Base-by-base conservation (phyloP, 1,140 invertebrate species). In the Drosophila repletoides region DNA sequence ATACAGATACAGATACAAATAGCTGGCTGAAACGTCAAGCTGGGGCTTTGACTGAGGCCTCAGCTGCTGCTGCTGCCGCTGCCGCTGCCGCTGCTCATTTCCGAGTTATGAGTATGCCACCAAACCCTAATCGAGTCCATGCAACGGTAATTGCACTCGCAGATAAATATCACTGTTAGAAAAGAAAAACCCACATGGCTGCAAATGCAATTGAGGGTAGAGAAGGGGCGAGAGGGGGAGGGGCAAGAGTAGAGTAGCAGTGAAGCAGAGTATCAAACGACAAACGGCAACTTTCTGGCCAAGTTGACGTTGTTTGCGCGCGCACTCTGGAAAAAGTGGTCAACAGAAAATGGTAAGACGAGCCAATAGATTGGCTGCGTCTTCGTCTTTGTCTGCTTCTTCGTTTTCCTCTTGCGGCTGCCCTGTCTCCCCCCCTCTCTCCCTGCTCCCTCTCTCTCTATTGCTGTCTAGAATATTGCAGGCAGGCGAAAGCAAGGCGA, bases 101-200 rank as follows among this genome's bases (percentile, higher is more conserved):
- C 17, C 74, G 46, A 80, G 75, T 83, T 84, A 81, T 81, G 74
- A 77, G 77, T 72, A 68, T 70, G 70, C 65, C 79, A 76, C 38
- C 79, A 56, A 72, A 79, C 79, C 77, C 77, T 84, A 83, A 83
- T 84, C 77, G 77, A 83, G 77, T 68, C 60, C 77, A 83, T 83
- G 71, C 79, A 83, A 84, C 80, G 79, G 75, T 80, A 84, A 84
- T 86, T 86, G 75, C 74, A 75, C 75, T 80, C 28, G 71, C 63
- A 68, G 75, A 84, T 86, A 86, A 84, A 86, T 84, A 84, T 80
- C 75, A 84, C 71, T 75, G 79, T 84, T 84, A 84, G 79, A 86
- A 84, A n/a, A n/a, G n/a, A n/a, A n/a, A n/a, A 73, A 83, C 79
- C 80, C 80, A 83, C 80, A 80, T 75, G 74, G 60, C 59, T 63